Evolutionary conservation across 2,113 vertebrate species (phyloP).

Genomic region (Oryzias celebensis): DNA sequence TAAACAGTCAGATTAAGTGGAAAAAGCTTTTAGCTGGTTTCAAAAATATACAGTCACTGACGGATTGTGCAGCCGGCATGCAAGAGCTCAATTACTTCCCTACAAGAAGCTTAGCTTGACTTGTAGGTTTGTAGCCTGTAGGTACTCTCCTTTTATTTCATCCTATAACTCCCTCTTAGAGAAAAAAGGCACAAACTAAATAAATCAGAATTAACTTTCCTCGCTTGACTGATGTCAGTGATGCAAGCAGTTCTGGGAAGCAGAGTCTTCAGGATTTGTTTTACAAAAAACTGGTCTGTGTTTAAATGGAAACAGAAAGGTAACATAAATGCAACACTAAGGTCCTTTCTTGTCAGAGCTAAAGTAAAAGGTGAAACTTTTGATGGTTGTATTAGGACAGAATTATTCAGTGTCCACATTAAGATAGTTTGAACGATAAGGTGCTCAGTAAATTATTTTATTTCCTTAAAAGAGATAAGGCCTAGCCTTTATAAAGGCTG

Average conservation of each 20-base stretch:
- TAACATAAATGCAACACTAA: no score
- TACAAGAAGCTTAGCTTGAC: conserved; percentile 9
- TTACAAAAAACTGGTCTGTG: no score
- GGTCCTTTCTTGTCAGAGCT: no score
- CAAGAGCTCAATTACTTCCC: conserved; percentile 23
- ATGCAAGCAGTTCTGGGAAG: conserved; percentile 3
- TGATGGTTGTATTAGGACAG: no score
- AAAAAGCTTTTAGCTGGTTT: conserved; percentile 43
- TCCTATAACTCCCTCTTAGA: conserved; percentile 34
- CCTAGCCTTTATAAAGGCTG: no score
- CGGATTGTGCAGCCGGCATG: conserved; percentile 22
- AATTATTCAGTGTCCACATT: no score
- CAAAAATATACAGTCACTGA: conserved; percentile 4
- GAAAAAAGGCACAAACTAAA: conserved; percentile 13
- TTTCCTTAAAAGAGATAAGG: no score
- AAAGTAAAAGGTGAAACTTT: no score
- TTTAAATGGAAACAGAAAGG: no score
- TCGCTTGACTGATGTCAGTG: conserved; percentile 10
- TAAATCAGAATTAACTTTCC: conserved; percentile 21
- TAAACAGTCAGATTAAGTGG: background rate
- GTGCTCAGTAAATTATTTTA: no score
- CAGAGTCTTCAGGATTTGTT: no score
- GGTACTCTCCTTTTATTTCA: conserved; percentile 29
- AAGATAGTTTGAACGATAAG: no score
- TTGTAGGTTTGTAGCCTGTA: background rate